These are phyloP conservation scores for Micrasema longulum DNA, from an alignment of 1,140 invertebrate species.

Conservation along the genomic window DNA sequence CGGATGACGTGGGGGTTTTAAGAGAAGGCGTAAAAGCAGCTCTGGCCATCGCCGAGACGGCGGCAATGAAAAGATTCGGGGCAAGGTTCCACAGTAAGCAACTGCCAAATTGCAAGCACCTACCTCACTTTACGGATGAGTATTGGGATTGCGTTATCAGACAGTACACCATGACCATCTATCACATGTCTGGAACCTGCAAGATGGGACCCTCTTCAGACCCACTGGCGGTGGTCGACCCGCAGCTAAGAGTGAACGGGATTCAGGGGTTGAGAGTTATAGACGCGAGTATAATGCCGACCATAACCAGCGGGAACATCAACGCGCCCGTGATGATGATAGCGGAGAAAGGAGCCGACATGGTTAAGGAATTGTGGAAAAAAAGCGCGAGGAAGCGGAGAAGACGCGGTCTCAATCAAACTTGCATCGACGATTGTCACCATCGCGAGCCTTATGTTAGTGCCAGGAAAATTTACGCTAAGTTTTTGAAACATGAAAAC, in stretches of 20 bases:
- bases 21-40: constrained; percentile 88
- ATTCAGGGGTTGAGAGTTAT: constrained; percentile 80
- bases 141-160: constrained; percentile 85
- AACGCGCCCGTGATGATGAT: constrained; percentile 93
- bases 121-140: constrained; percentile 81
- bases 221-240: constrained; percentile 85
- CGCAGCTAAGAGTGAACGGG: constrained; percentile 81
- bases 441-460: constrained; percentile 43
- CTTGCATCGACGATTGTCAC: constrained; percentile 40
- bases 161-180: constrained; percentile 89
- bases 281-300: constrained; percentile 86
- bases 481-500: constrained; percentile 28
- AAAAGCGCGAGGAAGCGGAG: constrained; percentile 58
- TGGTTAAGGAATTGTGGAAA: constrained; percentile 83
- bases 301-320: constrained; percentile 86
- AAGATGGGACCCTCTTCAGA: constrained; percentile 87
- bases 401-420: constrained; percentile 52
- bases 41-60: constrained; percentile 81
- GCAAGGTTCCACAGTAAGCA: constrained; percentile 78
- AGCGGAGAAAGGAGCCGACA: constrained; percentile 90
- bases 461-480: constrained; percentile 48
- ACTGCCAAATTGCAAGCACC: constrained; percentile 83
- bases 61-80: constrained; percentile 79
- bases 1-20: constrained; percentile 81
- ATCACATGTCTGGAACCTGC: constrained; percentile 85